Evolutionary conservation across 1,140 invertebrate genomes (phyloP).

Genomic region (Drosophila guanche): DNA sequence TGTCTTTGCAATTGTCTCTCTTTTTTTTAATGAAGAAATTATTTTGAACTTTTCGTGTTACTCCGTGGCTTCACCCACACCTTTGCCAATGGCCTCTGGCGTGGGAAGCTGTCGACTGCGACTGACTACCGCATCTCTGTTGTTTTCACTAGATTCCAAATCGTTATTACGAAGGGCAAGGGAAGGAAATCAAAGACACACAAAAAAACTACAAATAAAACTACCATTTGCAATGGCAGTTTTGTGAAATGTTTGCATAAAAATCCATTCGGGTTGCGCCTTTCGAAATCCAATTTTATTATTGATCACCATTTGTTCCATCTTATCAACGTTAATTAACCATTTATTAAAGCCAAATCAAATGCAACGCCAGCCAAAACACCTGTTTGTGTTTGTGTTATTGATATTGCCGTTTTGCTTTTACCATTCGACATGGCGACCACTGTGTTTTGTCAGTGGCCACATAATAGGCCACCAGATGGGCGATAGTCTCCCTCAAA

Average conservation of each 20-base stretch:
- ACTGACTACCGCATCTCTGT: too few relatives aligned
- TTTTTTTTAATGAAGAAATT: conserved; percentile 66
- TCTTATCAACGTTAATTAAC: conserved; percentile 54
- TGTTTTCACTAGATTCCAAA: conserved; percentile 24
- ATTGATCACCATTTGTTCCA: conserved; percentile 33
- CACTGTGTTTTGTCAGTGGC: conserved; percentile 5
- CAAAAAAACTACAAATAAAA: not conserved
- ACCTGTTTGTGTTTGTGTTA: conserved; percentile 43
- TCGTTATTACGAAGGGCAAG: conserved; percentile 21
- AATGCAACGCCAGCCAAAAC: conserved; percentile 55
- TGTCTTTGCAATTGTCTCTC: conserved; percentile 4
- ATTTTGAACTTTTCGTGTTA: conserved; percentile 71
- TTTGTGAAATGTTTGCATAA: conserved; percentile 23
- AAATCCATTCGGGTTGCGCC: conserved; percentile 29
- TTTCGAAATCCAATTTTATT: conserved; percentile 61
- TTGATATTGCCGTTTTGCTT: conserved; percentile 23
- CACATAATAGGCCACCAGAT: conserved; percentile 10
- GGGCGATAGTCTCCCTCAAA: not conserved
- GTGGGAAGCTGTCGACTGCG: conserved; percentile 53
- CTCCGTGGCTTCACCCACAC: conserved; percentile 46
- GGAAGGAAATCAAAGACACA: conserved; percentile 20
- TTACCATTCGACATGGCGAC: not conserved
- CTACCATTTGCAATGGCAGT: conserved; percentile 44
- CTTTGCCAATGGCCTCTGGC: conserved; percentile 26
- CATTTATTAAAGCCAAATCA: conserved; percentile 58